Conservation (phyloP, 2,888 invertebrate genomes). For the Allygus modestus region DNA sequence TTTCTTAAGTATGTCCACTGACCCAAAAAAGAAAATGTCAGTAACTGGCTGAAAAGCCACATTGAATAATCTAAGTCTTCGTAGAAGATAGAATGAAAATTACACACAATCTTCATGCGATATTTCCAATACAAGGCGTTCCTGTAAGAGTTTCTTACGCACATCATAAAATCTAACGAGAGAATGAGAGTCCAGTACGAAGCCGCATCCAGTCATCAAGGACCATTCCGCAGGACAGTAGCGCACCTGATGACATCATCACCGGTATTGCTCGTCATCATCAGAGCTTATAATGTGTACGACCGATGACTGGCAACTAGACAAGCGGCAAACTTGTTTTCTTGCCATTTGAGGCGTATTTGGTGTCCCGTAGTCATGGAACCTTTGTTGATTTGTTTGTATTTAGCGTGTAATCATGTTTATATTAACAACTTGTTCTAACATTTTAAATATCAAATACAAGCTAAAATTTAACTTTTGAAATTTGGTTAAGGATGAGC, state of each 20-base stretch:
- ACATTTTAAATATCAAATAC: no score
- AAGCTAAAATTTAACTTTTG: no score
- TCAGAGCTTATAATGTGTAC: neutral
- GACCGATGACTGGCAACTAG: neutral
- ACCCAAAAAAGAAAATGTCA: no score
- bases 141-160: neutral
- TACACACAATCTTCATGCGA: no score
- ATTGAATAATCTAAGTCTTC: neutral
- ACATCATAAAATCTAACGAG: neutral
- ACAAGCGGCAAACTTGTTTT: neutral
- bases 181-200: neutral
- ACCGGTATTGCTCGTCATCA: neutral
- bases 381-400: no score
- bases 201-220: neutral
- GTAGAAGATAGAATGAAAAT: neutral
- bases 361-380: no score
- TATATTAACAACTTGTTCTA: no score
- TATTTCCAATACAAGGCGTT: no score
- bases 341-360: neutral
- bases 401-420: no score
- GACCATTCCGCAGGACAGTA: neutral
- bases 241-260: constrained; percentile 5
- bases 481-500: no score
- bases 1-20: no score
- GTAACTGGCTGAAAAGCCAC: no score